These are phyloP conservation scores for Botrylloides violaceus DNA, from an alignment of 23 tunicate genomes.

Conservation along the genomic window DNA sequence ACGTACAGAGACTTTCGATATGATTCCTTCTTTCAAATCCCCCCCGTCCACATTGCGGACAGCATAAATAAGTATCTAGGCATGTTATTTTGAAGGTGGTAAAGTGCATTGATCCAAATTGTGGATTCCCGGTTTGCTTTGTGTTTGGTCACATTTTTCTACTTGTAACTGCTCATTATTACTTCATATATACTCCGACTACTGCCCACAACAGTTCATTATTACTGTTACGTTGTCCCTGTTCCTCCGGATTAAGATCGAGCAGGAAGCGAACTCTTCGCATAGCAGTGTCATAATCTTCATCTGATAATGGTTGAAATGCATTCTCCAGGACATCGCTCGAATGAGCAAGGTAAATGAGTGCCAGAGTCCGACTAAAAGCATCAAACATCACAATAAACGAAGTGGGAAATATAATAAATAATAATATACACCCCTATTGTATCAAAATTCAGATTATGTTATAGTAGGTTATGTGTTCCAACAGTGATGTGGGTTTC, in stretches of 20 bases:
- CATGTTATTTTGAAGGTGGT: no score
- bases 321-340: constrained; percentile 99
- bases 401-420: no score
- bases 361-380: constrained; percentile 84
- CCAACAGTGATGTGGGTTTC: no score
- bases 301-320: constrained; percentile 93
- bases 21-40: no score
- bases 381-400: no score
- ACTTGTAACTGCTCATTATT: not conserved
- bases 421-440: no score
- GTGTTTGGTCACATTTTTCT: not conserved
- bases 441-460: no score
- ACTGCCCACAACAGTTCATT: constrained; percentile 98
- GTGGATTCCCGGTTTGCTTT: not conserved
- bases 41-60: no score
- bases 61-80: no score
- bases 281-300: constrained; percentile 99
- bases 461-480: no score
- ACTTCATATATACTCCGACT: constrained; percentile 77
- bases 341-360: constrained; percentile 95
- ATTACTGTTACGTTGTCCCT: constrained; percentile 35
- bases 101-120: no score
- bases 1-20: no score
- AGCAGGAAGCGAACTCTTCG: constrained; percentile 81
- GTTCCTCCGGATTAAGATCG: constrained; percentile 93